Evolutionary conservation across 1,140 invertebrate genomes (phyloP).

Genomic region (Sycophila sp.): DNA sequence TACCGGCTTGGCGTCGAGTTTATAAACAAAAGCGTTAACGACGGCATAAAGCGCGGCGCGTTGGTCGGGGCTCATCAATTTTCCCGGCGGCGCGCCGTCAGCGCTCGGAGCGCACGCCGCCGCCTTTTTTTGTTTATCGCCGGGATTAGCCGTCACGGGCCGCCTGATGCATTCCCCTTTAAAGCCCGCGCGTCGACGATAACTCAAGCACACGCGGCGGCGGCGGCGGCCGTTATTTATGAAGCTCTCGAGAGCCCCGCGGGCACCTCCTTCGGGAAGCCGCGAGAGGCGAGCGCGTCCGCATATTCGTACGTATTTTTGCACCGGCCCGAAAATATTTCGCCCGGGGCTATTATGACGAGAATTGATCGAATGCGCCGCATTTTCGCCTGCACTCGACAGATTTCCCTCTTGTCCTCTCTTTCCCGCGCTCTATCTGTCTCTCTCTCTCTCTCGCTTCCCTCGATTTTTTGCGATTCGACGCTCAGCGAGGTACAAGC

Average conservation of each 20-base stretch:
- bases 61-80: conserved; percentile 31
- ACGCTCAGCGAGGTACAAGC: no score
- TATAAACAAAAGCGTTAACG: conserved; percentile 28
- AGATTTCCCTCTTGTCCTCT: neutral
- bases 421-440: no score
- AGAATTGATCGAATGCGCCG: conserved; percentile 13
- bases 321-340: conserved; percentile 22
- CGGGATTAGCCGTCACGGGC: conserved; percentile 27
- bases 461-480: neutral
- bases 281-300: neutral
- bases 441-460: no score
- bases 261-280: conserved; percentile 27
- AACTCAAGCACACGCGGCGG: conserved; percentile 22
- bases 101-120: neutral
- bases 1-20: neutral
- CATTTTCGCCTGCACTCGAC: neutral
- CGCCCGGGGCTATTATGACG: neutral
- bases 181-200: conserved; percentile 29
- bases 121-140: conserved; percentile 30
- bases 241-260: no score
- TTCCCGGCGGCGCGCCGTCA: neutral
- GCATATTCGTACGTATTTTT: conserved; percentile 13
- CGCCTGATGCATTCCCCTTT: conserved; percentile 36
- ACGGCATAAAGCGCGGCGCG: conserved; percentile 1
- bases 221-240: conserved; percentile 25